Evolutionary conservation across 2,797 vertebrate species (phyloP).

Genomic region (Micropoecilia bifurca): DNA sequence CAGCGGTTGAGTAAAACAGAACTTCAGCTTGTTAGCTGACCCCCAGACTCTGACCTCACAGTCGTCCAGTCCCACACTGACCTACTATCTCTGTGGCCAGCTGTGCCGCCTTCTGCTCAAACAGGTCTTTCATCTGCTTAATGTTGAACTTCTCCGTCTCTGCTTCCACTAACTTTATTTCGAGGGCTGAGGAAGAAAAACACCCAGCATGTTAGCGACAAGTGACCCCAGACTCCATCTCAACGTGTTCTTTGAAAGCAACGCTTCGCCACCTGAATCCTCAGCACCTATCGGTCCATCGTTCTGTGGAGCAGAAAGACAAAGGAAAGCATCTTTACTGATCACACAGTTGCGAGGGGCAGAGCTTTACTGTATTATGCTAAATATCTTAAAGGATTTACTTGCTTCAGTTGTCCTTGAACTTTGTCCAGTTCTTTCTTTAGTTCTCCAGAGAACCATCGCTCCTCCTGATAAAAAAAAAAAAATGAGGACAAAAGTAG

Average conservation of each 20-base stretch:
- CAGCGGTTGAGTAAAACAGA: conserved; percentile 9
- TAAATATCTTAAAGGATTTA: conserved; percentile 91
- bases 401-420: conserved; percentile 97
- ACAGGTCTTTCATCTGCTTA: conserved; percentile 99
- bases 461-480: conserved; percentile 87
- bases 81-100: conserved; percentile 97
- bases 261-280: conserved; percentile 84
- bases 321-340: conserved; percentile 14
- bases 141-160: conserved; percentile 98
- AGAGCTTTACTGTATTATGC: conserved; percentile 29
- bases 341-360: conserved; percentile 1
- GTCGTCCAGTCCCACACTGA: conserved; percentile 73
- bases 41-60: conserved; percentile 23
- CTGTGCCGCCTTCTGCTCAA: conserved; percentile 98
- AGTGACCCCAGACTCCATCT: conserved; percentile 1
- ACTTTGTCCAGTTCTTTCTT: conserved; percentile 99
- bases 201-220: conserved; percentile 15
- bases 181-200: conserved; percentile 74
- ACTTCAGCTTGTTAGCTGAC: conserved; percentile 29
- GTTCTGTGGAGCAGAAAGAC: conserved; percentile 78
- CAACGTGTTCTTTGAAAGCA: background rate
- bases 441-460: conserved; percentile 97
- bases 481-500: background rate
- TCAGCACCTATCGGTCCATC: conserved; percentile 84
- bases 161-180: conserved; percentile 91